Conservation (phyloP, 2,797 vertebrate genomes). For the Lepilemur ruficaudatus region DNA sequence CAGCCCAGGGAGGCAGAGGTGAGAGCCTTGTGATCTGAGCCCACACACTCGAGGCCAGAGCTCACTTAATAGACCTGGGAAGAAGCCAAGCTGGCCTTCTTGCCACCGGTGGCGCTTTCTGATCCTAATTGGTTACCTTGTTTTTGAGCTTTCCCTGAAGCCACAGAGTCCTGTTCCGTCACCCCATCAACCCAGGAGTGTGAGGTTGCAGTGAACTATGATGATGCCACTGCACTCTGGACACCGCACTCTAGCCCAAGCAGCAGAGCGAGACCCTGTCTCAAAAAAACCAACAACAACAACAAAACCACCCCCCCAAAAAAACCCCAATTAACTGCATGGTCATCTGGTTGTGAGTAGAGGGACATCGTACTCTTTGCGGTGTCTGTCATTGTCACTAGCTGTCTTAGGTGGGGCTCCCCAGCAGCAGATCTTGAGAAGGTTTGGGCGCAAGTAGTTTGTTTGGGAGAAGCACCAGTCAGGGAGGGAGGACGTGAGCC, state of each 20-base stretch:
- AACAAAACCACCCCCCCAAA: no score
- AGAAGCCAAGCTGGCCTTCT: not conserved
- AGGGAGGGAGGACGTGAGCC: not conserved
- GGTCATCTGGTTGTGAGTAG: not conserved
- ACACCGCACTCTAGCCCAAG: not conserved
- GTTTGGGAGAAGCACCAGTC: not conserved
- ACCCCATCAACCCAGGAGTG: not conserved
- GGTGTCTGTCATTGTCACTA: not conserved
- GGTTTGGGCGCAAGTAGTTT: not conserved
- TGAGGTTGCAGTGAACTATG: not conserved
- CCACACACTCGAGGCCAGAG: not conserved
- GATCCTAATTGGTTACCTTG: not conserved
- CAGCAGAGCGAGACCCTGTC: not conserved
- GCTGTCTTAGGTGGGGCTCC: not conserved
- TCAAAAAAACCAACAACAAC: not conserved
- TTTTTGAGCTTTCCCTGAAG: not conserved
- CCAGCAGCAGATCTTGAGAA: not conserved
- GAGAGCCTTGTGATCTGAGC: not conserved
- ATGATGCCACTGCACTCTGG: not conserved
- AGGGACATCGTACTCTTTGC: not conserved
- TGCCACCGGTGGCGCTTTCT: not conserved
- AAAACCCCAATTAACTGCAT: not conserved
- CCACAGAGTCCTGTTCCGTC: not conserved
- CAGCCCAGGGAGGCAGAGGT: not conserved
- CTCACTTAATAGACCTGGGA: not conserved